Conservation (phyloP, 2,888 invertebrate genomes). For the Fabriciana adippe region DNA sequence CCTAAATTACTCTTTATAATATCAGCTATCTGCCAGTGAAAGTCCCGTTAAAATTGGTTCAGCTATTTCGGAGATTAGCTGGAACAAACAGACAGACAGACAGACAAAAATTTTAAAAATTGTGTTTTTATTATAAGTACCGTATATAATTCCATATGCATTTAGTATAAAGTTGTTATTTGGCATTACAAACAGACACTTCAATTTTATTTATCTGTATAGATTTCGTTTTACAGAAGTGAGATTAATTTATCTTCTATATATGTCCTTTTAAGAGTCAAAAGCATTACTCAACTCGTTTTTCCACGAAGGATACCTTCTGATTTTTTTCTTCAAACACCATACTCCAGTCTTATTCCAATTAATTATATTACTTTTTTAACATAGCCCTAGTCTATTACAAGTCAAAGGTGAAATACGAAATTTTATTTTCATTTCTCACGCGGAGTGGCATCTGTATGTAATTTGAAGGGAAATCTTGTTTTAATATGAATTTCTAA, state of each 20-base stretch:
- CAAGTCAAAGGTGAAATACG: constrained; percentile 34
- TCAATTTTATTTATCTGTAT: no score
- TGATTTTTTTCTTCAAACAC: neutral
- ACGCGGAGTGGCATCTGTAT: constrained; percentile 21
- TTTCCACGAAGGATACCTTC: neutral
- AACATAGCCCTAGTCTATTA: constrained; percentile 28
- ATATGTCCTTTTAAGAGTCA: neutral
- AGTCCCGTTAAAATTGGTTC: no score
- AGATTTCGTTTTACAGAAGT: constrained; percentile 11
- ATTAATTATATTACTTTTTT: constrained; percentile 22
- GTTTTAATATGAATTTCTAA: constrained; percentile 35
- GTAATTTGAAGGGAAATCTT: constrained; percentile 32
- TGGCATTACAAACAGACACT: no score
- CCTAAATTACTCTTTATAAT: no score
- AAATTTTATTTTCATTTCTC: constrained; percentile 38
- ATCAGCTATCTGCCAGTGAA: no score
- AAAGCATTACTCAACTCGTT: constrained; percentile 7
- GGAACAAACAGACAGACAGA: no score
- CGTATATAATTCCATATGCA: no score
- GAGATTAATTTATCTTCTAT: constrained; percentile 10
- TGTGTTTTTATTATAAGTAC: no score
- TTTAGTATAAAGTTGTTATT: no score
- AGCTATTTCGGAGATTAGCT: no score
- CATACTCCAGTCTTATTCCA: neutral
- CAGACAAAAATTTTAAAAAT: no score